These are phyloP conservation scores for Drosophila acutilabella DNA, from an alignment of 2,888 invertebrate species.

Conservation along the genomic window DNA sequence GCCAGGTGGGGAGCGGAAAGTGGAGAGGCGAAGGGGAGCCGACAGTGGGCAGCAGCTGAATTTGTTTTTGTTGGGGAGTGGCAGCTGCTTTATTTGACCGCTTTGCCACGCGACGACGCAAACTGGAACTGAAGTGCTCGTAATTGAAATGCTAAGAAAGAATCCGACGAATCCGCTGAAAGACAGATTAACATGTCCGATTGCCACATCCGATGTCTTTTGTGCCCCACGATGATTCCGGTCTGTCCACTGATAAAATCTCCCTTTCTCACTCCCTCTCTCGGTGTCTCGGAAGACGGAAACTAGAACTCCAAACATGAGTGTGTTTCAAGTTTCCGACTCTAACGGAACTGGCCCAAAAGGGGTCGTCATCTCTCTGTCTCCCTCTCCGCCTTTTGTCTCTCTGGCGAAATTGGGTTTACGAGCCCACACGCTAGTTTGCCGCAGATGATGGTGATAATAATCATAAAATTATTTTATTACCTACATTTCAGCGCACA, in stretches of 20 bases:
- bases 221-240: conserved; percentile 67
- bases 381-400: not conserved
- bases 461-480: conserved; percentile 79
- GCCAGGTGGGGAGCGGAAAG: too few species aligned
- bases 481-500: conserved; percentile 46
- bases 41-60: not conserved
- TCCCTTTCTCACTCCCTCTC: not conserved
- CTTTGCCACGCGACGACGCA: conserved; percentile 54
- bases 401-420: conserved; percentile 69
- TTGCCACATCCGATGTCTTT: conserved; percentile 76
- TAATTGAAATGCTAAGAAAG: conserved; percentile 68
- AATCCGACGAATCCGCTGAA: conserved; percentile 3
- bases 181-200: conserved; percentile 77
- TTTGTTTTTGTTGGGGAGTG: conserved; percentile 25
- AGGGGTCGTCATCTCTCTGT: conserved; percentile 46
- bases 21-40: too few species aligned
- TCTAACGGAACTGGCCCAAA: conserved; percentile 56
- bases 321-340: conserved; percentile 55
- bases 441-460: conserved; percentile 60
- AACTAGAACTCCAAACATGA: conserved; percentile 66
- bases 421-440: conserved; percentile 61
- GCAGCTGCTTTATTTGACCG: conserved; percentile 22
- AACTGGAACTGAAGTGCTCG: conserved; percentile 36
- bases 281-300: conserved; percentile 55
- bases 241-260: conserved; percentile 61